Evolutionary conservation across 2,113 vertebrate species (phyloP).

Genomic region (Oreocharis arfaki): DNA sequence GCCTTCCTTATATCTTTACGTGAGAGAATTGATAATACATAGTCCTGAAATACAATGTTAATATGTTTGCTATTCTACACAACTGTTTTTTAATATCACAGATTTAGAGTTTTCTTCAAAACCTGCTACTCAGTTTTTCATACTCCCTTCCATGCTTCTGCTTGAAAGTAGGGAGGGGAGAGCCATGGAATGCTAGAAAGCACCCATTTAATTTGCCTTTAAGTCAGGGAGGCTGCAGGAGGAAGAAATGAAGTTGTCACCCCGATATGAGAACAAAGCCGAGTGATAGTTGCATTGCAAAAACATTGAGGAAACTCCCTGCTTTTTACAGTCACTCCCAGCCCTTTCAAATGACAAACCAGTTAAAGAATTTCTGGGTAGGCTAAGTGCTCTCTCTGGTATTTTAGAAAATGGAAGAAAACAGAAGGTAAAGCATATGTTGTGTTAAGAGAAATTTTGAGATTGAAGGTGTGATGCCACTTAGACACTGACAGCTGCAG

Average conservation of each 20-base stretch:
- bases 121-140: not conserved
- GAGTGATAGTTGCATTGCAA: not conserved
- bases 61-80: not conserved
- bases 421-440: conserved; percentile 56
- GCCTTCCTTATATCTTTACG: not conserved
- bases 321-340: not conserved
- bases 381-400: conserved; percentile 3
- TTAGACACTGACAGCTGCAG: conserved; percentile 49
- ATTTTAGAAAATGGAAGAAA: conserved; percentile 56
- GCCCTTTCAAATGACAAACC: conserved; percentile 8
- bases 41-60: not conserved
- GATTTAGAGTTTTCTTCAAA: not conserved
- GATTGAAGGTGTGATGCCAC: conserved; percentile 48
- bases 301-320: not conserved
- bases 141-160: not conserved
- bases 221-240: not conserved
- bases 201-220: not conserved
- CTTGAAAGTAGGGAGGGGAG: not conserved
- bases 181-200: not conserved
- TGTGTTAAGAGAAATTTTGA: conserved; percentile 25
- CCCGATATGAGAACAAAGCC: not conserved
- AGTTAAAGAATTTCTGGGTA: conserved; percentile 13
- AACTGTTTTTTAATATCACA: not conserved
- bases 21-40: not conserved
- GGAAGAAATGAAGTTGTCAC: not conserved